Base-by-base conservation (phyloP, 2,113 vertebrate genomes). In the Cottus gobio region DNA sequence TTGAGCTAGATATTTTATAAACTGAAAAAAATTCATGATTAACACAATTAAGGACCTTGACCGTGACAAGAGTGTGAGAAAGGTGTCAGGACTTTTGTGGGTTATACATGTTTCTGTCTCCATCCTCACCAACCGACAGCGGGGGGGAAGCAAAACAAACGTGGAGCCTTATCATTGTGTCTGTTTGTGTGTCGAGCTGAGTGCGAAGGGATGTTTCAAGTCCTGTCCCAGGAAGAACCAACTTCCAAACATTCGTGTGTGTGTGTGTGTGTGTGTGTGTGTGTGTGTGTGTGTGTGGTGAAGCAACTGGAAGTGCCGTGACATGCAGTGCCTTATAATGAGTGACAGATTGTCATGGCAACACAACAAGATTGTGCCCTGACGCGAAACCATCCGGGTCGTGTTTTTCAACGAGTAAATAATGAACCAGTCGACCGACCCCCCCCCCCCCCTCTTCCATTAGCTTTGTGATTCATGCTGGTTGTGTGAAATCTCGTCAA, bases 161-260 rank as follows among this genome's bases (percentile, higher is more conserved):
- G 9, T 1, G 13, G 16, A 61, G 26, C 36, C 60, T 84, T 68
- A 80, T 90, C 87, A 9, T 80, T 72, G 44, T 57, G 61, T 75
- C 31, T 75, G 65, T 80, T 65, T 91, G 60, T 87, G 58, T 79
- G 50, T 28, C 2, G 22, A 67, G 24, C 13, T 48, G 73, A 75
- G 80, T 71, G 82, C 48, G 44, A 79, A 46, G 77, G 79, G 74
- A 85, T 86, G 89, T 87, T 90, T 84, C 72, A 83, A 67, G 81
- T 89, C 88, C 83, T 90, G 87, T 81, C 5, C 28, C 87, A 89
- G 91, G 90, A 93, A 92, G 83, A 78, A 48, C 34, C 7, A 7
- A 36, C 77, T 77, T 83, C 81, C 64, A 92, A 92, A 90, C 88
- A 75, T 88, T 84, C 87, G 8, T 22, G 28, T 58, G 28, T 31